phyloP scores from a whole-genome alignment of 2,888 invertebrate species.

The Nebria salina region DNA sequence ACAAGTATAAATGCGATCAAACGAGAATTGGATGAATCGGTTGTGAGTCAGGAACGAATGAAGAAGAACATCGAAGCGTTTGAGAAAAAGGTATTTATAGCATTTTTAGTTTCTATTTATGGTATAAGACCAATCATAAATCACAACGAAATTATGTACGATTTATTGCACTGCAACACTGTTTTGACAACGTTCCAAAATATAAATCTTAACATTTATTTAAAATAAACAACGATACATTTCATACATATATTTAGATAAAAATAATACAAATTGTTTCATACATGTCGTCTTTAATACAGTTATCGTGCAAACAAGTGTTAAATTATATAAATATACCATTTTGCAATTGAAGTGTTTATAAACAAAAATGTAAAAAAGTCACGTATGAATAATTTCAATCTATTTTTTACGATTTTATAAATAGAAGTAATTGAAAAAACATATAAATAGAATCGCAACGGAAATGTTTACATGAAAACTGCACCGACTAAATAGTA shows the following conservation, averaged over 20 bases:
- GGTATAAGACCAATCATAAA: not conserved
- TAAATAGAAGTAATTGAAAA: not conserved
- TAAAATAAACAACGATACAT: constrained; percentile 17
- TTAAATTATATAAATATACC: not conserved
- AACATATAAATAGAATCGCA: constrained; percentile 21
- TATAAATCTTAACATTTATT: not conserved
- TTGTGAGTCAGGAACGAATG: constrained; percentile 49
- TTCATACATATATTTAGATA: constrained; percentile 9
- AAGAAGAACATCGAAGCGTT: constrained; percentile 57
- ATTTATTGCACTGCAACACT: constrained; percentile 49
- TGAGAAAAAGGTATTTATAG: constrained; percentile 54
- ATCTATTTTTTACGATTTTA: not conserved
- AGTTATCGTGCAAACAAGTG: not conserved
- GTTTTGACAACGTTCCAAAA: not conserved
- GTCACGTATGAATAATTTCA: constrained; percentile 6
- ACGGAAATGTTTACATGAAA: not conserved
- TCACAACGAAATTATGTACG: constrained; percentile 53
- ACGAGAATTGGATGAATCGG: constrained; percentile 53
- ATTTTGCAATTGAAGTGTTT: not conserved
- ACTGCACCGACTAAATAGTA: constrained; percentile 12
- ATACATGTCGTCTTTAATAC: constrained; percentile 33
- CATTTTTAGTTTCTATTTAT: not conserved
- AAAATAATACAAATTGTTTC: constrained; percentile 14
- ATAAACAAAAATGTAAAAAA: not conserved
- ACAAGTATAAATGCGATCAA: constrained; percentile 62